phyloP scores from a whole-genome alignment of 1,140 invertebrate species.

The Eufriesea mexicana region DNA sequence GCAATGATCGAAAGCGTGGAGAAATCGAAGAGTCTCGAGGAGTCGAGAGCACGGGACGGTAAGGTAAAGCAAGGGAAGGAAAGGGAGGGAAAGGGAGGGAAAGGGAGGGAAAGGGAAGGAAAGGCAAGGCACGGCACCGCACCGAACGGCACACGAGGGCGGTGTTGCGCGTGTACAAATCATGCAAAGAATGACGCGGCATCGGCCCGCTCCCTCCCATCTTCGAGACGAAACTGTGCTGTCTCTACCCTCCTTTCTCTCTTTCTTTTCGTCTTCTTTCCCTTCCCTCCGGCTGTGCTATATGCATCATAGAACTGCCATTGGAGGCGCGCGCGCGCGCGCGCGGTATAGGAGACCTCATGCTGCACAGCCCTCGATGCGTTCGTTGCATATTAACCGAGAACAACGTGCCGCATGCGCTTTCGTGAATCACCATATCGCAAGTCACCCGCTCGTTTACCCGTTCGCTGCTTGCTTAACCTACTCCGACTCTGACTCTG shows the following conservation, averaged over 20 bases:
- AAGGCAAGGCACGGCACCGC: slow-evolving; percentile 68
- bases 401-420: slow-evolving; percentile 41
- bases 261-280: slow-evolving; percentile 4
- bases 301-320: slow-evolving; percentile 13
- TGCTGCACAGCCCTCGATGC: slow-evolving; percentile 52
- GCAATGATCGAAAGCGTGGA: slow-evolving; percentile 59
- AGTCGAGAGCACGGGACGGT: background rate
- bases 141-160: slow-evolving; percentile 68
- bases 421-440: slow-evolving; percentile 76
- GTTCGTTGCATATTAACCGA: slow-evolving; percentile 70
- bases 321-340: no score
- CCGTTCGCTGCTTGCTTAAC: slow-evolving; percentile 34
- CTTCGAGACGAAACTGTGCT: slow-evolving; percentile 2
- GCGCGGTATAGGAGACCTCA: slow-evolving; percentile 35
- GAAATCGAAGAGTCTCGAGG: no score
- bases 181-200: slow-evolving; percentile 79
- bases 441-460: slow-evolving; percentile 74
- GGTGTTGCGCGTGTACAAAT: slow-evolving; percentile 79
- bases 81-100: no score
- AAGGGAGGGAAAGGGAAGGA: background rate
- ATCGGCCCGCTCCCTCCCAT: slow-evolving; percentile 58
- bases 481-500: background rate
- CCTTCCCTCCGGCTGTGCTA: slow-evolving; percentile 40
- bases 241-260: slow-evolving; percentile 21
- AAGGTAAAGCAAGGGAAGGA: no score